Base-by-base conservation (phyloP, 2,888 invertebrate species). In the Nysson spinosus region DNA sequence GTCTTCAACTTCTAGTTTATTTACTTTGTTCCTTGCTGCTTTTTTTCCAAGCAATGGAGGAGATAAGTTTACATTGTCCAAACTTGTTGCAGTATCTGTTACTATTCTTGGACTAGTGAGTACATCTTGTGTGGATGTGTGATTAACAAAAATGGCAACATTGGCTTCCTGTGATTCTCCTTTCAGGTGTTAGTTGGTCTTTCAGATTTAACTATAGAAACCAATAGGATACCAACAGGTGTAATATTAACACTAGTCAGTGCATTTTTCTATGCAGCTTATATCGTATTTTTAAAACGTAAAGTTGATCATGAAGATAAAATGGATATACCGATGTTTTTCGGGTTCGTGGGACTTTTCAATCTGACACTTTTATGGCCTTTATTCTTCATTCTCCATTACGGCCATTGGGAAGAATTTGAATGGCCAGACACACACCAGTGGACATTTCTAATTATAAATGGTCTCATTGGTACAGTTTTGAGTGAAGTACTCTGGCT, bases 301-400 rank as follows among this genome's bases (percentile, higher is more conserved):
- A 94, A 95, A 88, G 93, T 96, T 66, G 95, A 96, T 84, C 94
- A 95, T 82, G 97, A 97, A 85, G 97, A 97, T 81, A 95, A 95
- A 85, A 93, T 99, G 87, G 97, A 98, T 88, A 95, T 97, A 80
- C 95, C 97, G 51, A 91, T 98, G 89, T 96, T 99, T 88, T 97
- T 98, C 88, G 98, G 98, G 64, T 95, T 98, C 85, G 96, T 99
- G 70, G 98, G 99, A 3, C 90, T 98, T 37, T 95, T 96, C 85
- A 96, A 95, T 87, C 89, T 95, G n/a, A 88, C 96, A 55, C 88
- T 96, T 11, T 88, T 96, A 78, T 98, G 98, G 96, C 96, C 96
- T 51, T 89, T 95, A 71, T 95, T 99, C 85, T 94, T 96, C 69
- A 90, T 96, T 58, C 89, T 98, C 28, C 95, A 97, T 87, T 94